Evolutionary conservation across 2,113 vertebrate genomes (phyloP), one percentile per base, ranked within the genome.

Genomic region (Saccopteryx leptura): DNA sequence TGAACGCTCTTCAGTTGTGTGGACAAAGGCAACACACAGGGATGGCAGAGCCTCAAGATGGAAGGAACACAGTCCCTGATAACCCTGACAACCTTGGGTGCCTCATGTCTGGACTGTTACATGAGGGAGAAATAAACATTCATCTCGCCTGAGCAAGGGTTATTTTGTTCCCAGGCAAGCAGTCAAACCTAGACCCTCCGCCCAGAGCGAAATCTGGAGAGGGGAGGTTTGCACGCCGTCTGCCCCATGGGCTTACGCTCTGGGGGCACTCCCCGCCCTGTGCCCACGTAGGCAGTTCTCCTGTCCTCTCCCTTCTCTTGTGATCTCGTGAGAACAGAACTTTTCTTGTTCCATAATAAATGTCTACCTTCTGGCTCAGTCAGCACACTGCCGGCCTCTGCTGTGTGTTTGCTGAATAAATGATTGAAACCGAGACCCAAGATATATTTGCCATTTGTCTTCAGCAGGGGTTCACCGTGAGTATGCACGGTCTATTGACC

Each of bases 261-360:
- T 33, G 15, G 31, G 17, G 46, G 28, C 12, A 4, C 5, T 2
- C 13, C 23, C 18, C 18, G 0, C 2, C 7, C 3, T 21, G 6
- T 28, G 18, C 21, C 6, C 33, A 12, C 23, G 52, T 14, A 14
- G 60, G 18, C 9, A 1, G 23, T 54, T 66, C 72, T n/a, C 39
- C 68, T 31, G 71, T 39, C 74, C 39, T 18, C 14, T 80, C 15
- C 9, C 52, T 50, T n/a, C 14, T 3, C 23, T 52, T 26, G 19
- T 56, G 75, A 65, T 26, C 50, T 17, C 0, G 0, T 1, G 39
- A 66, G 71, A 33, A 31, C 15, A 91, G 65, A 28, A 54, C 24
- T 9, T 52, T 60, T 46, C 56, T 56, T 71, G 18, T 79, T 66
- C 10, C 21, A 46, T 31, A 33, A 68, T 60, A n/a, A 58, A 48